These are phyloP conservation scores for Porites cylindrica DNA, from an alignment of 92 coral and sea anemone species.

Conservation along the genomic window DNA sequence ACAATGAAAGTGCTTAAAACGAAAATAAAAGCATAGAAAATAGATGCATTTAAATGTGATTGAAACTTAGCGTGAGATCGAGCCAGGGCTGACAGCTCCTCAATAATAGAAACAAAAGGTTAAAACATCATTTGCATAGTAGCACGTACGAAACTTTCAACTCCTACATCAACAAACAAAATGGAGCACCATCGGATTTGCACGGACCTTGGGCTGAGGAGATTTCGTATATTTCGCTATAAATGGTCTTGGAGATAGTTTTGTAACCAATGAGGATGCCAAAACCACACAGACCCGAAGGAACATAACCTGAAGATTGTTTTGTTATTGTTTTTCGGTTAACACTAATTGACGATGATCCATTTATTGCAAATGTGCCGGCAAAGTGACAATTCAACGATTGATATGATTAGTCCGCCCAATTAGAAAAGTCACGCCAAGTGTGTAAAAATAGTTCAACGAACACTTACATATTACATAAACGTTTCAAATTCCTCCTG, in stretches of 20 bases:
- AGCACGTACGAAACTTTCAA: not conserved
- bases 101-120: constrained; percentile 22
- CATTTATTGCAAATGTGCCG: not conserved
- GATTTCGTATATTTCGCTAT: not conserved
- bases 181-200: not conserved
- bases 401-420: constrained; percentile 10
- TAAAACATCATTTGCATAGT: constrained; percentile 3
- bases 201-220: not conserved
- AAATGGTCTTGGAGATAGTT: not conserved
- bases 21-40: not conserved
- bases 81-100: not conserved
- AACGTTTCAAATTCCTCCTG: not conserved
- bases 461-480: not conserved
- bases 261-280: not conserved
- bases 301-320: not conserved
- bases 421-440: constrained; percentile 12
- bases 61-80: not conserved
- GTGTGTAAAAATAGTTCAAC: not conserved
- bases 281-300: not conserved
- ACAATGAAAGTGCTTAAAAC: not conserved
- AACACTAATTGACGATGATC: constrained; percentile 12
- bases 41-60: not conserved
- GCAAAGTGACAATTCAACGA: constrained; percentile 2
- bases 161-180: not conserved
- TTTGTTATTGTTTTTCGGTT: constrained; percentile 4